Base-by-base conservation (phyloP, 2,113 vertebrate genomes). In the Butorides virescens region DNA sequence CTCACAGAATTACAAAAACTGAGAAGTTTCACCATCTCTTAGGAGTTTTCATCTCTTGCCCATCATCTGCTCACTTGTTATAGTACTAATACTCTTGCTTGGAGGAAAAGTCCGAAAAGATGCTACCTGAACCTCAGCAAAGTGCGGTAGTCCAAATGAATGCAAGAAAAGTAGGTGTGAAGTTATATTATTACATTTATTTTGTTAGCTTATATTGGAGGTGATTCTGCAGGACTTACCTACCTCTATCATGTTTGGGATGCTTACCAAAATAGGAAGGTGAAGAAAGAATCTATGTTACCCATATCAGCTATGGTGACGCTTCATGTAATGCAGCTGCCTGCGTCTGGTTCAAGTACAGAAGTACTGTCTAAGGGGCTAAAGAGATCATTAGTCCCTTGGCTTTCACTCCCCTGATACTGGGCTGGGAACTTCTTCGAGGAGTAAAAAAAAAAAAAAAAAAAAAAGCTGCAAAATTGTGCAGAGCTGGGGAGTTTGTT, bases 301-400 rank as follows among this genome's bases (percentile, higher is more conserved):
- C 21, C 47, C 1, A 0, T 73, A 29, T 39, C 8, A 17, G 6
- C 4, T 71, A 6, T 50, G 0, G 2, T 70, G 37, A 71, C 80
- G 13, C 21, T 78, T 82, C 10, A 4, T 39, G 44, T 75, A 52
- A 29, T 42, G 39, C n/a, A n/a, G 26, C 34, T 92, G 20, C 52
- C 34, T 53, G 4, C 50, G 20, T 47, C 30, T 65, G 18, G 26
- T 86, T 88, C 39, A 65, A 56, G 53, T 66, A 34, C 29, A 63
- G 32, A 82, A 52, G 46, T 75, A 58, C 26, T 30, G 56, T 67
- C 47, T 42, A 59, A 55, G 27, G 30, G 27, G n/a, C 22, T 6
- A 39, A 50, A 50, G 39, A 75, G 58, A 50, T 13, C 26, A 6
- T 72, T 63, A 55, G 47, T 81, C 21, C 27, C 27, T 91, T 68